phyloP scores from a whole-genome alignment of 2,888 invertebrate genomes.

The Campopleginae sp. region DNA sequence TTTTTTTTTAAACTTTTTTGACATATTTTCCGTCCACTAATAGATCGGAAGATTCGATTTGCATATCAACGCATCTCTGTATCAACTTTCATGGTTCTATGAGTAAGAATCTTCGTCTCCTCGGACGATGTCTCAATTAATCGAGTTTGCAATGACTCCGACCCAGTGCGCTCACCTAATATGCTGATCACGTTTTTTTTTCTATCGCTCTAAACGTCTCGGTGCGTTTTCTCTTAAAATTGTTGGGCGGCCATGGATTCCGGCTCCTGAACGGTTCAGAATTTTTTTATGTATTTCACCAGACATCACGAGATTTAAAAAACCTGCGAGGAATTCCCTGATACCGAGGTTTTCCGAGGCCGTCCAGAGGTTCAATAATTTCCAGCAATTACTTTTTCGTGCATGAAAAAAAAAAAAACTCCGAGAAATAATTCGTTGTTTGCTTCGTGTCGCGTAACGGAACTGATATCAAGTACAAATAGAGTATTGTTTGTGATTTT shows the following conservation, averaged over 20 bases:
- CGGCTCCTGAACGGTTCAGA: background rate
- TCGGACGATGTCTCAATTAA: slow-evolving; percentile 58
- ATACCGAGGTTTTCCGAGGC: background rate
- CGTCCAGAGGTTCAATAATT: background rate
- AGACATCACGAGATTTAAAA: background rate
- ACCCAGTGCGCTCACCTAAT: slow-evolving; percentile 45
- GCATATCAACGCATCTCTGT: slow-evolving; percentile 46
- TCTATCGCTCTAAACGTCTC: background rate
- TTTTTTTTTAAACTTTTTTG: background rate
- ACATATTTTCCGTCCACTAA: background rate
- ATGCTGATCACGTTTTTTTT: slow-evolving; percentile 38
- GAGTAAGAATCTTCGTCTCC: slow-evolving; percentile 41
- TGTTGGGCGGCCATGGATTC: background rate
- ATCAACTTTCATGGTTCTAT: slow-evolving; percentile 23
- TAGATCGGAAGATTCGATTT: background rate
- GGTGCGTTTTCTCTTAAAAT: background rate
- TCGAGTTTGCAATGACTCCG: slow-evolving; percentile 61
- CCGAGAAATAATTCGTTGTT: slow-evolving; percentile 26
- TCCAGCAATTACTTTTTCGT: background rate
- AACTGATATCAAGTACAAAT: slow-evolving; percentile 55
- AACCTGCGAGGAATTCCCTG: background rate
- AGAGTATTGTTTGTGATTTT: slow-evolving; percentile 41
- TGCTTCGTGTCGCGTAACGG: slow-evolving; percentile 31
- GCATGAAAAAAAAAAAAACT: background rate
- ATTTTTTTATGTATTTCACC: background rate